These are phyloP conservation scores for Spodoptera frugiperda DNA, from an alignment of 1,140 invertebrate species.

Conservation along the genomic window DNA sequence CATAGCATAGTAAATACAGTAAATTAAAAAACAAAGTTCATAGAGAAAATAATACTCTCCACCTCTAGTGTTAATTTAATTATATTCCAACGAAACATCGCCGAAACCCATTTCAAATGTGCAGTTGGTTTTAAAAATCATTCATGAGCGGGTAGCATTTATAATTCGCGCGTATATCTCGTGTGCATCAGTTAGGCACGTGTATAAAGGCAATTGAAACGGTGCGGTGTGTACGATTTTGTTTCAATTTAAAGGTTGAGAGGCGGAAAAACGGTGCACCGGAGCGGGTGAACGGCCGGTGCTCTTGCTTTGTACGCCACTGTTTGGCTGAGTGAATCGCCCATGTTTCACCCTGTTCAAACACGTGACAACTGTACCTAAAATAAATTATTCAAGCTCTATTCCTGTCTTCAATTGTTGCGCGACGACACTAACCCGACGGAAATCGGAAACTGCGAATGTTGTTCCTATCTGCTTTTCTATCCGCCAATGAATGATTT, in stretches of 20 bases:
- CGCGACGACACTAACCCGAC: constrained; percentile 9
- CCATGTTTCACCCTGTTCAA: constrained; percentile 53
- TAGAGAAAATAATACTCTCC: too few relatives aligned
- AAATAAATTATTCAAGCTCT: constrained; percentile 51
- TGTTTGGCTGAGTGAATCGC: constrained; percentile 69
- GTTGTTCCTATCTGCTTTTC: neutral
- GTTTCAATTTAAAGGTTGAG: constrained; percentile 78
- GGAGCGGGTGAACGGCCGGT: constrained; percentile 69
- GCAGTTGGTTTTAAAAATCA: neutral
- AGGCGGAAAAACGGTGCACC: constrained; percentile 68
- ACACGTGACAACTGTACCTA: constrained; percentile 48
- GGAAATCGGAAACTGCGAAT: constrained; percentile 12
- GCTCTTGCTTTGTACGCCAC: constrained; percentile 72
- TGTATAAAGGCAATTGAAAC: constrained; percentile 55
- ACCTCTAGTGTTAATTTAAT: neutral
- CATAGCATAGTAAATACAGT: too few relatives aligned
- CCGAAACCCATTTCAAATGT: constrained; percentile 2
- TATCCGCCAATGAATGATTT: neutral
- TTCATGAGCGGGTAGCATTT: constrained; percentile 2
- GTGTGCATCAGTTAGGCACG: constrained; percentile 23
- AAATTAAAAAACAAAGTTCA: too few relatives aligned
- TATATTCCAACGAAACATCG: neutral
- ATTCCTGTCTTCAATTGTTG: constrained; percentile 43
- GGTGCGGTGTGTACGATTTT: constrained; percentile 63
- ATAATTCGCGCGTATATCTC: constrained; percentile 12